A percentile compares a stretch with the other conserved stretches of the same genome.
Evolutionary conservation across 2,797 vertebrate species (phyloP).

Genomic region (Manis javanica): DNA sequence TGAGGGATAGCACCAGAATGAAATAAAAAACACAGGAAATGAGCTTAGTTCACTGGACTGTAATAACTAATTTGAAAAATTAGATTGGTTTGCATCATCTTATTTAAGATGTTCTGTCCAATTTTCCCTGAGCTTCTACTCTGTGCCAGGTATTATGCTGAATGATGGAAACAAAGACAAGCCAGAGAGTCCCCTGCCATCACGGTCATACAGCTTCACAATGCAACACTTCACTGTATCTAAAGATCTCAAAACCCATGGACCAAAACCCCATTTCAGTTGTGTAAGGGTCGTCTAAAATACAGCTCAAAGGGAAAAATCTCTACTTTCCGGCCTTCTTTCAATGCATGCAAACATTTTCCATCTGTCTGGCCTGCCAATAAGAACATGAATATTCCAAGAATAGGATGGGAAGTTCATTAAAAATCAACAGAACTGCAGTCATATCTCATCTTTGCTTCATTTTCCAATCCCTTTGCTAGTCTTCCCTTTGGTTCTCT

Average conservation of each 20-base stretch:
- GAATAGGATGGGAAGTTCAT: neutral
- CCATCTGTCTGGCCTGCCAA: neutral
- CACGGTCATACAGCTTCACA: neutral
- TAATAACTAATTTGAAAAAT: conserved; percentile 27
- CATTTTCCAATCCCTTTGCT: neutral
- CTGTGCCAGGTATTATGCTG: neutral
- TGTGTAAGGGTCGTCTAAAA: neutral
- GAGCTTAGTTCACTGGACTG: neutral
- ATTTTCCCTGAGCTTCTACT: neutral
- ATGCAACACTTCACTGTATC: neutral
- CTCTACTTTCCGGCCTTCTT: neutral
- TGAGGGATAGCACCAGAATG: neutral
- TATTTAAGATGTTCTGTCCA: neutral
- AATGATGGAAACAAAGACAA: neutral
- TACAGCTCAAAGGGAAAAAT: neutral
- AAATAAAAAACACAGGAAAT: neutral
- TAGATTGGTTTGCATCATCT: neutral
- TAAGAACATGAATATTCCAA: neutral
- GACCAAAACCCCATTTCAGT: neutral
- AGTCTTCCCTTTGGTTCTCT: neutral
- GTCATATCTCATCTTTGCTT: neutral
- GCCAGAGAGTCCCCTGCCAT: neutral
- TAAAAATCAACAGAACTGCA: neutral
- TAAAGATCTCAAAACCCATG: neutral
- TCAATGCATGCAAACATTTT: neutral